A percentile compares a stretch with the other conserved stretches of the same genome.
Evolutionary conservation across 2,797 vertebrate species (phyloP).

Genomic region (Sebastes minor): DNA sequence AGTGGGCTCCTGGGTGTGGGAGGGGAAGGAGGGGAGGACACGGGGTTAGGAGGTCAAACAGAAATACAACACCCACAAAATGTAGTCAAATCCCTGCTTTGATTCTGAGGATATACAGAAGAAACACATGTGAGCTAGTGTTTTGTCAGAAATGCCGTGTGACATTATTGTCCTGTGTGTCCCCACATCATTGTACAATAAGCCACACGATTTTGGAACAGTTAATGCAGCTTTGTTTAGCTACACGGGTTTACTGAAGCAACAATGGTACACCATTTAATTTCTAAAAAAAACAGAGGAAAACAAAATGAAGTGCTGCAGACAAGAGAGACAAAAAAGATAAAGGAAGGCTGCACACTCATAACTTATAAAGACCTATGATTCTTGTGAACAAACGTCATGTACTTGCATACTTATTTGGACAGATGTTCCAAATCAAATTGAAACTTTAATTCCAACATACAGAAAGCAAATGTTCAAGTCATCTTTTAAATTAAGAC

Average conservation of each 20-base stretch:
- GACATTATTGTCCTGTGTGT: neutral
- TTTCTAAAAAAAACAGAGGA: too few relatives aligned
- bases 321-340: neutral
- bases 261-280: neutral
- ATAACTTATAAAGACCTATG: neutral
- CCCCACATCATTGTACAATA: neutral
- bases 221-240: neutral
- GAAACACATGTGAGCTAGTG: neutral
- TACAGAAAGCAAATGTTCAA: too few relatives aligned
- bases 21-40: constrained; percentile 5
- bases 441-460: too few relatives aligned
- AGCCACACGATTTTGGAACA: neutral
- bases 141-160: neutral
- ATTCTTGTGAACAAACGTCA: too few relatives aligned
- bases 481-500: neutral
- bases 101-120: neutral
- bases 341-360: neutral
- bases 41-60: constrained; percentile 60
- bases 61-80: constrained; percentile 31
- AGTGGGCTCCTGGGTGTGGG: constrained; percentile 16
- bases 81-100: constrained; percentile 26
- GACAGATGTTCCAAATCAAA: too few relatives aligned
- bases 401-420: too few relatives aligned
- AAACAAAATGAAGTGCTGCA: too few relatives aligned
- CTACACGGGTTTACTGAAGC: neutral